Percentiles rank a stretch among this genome's conserved stretches.
These are phyloP conservation scores for Uropetala carovei DNA, from an alignment of 2,888 invertebrate genomes.

Conservation along the genomic window DNA sequence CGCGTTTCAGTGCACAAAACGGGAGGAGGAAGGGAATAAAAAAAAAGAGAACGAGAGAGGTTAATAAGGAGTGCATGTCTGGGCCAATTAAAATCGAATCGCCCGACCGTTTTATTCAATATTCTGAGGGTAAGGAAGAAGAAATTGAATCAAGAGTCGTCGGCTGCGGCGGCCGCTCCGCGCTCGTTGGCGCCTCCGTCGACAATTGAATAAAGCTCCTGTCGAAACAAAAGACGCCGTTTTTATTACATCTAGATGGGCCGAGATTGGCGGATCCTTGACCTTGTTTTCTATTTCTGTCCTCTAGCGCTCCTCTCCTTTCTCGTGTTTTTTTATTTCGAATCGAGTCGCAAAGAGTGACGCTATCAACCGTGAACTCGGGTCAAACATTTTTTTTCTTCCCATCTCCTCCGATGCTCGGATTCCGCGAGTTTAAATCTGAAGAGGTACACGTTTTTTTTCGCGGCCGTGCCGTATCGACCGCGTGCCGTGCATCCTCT, in stretches of 20 bases:
- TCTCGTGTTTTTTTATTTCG: background rate
- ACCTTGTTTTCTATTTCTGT: background rate
- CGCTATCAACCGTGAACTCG: too few relatives aligned
- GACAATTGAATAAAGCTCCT: background rate
- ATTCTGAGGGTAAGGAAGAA: background rate
- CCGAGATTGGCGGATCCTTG: conserved; percentile 22
- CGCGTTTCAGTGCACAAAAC: too few relatives aligned
- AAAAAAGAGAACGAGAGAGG: background rate
- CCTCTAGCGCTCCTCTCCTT: background rate
- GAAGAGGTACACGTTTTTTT: too few relatives aligned
- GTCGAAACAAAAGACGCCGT: too few relatives aligned
- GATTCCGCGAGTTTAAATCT: background rate
- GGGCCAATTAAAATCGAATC: background rate
- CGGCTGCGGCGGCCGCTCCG: too few relatives aligned
- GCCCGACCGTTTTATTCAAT: background rate
- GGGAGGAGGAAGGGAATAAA: background rate
- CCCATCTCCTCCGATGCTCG: background rate
- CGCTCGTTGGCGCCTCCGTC: background rate
- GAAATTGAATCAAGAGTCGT: too few relatives aligned
- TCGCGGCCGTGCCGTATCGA: too few relatives aligned
- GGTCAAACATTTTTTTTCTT: background rate
- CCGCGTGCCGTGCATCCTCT: too few relatives aligned
- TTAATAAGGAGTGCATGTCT: background rate
- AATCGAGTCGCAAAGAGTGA: too few relatives aligned
- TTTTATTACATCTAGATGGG: background rate